A percentile compares a stretch with the other conserved stretches of the same genome.
These are phyloP conservation scores for Prorops nasuta DNA, from an alignment of 1,140 invertebrate species.

Conservation along the genomic window DNA sequence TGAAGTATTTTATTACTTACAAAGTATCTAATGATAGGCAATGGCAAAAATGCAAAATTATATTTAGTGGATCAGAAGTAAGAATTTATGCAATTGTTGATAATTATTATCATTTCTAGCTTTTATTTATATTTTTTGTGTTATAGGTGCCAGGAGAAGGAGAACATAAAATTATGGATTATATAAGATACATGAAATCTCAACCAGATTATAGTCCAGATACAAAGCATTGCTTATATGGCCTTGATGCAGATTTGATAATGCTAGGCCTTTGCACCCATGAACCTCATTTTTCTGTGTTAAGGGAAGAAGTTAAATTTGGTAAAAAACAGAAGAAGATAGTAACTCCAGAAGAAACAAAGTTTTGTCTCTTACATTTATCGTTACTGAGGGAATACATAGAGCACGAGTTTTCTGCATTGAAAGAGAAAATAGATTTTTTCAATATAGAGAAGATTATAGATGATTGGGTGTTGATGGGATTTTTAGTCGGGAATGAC, in stretches of 20 bases:
- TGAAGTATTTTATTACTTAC: slow-evolving; percentile 83
- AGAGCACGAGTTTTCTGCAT: slow-evolving; percentile 81
- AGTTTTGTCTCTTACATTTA: slow-evolving; percentile 89
- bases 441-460: slow-evolving; percentile 81
- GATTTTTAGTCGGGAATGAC: slow-evolving; percentile 95
- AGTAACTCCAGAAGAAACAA: slow-evolving; percentile 80
- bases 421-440: slow-evolving; percentile 68
- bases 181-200: slow-evolving; percentile 83
- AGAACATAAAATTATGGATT: slow-evolving; percentile 99
- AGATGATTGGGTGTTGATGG: slow-evolving; percentile 85
- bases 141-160: slow-evolving; percentile 96
- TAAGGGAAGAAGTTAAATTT: slow-evolving; percentile 88
- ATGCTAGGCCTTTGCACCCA: slow-evolving; percentile 92
- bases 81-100: slow-evolving; percentile 23
- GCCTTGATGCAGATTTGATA: slow-evolving; percentile 94
- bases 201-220: slow-evolving; percentile 82
- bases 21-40: slow-evolving; percentile 83
- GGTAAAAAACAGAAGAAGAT: slow-evolving; percentile 63
- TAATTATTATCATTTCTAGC: slow-evolving; percentile 5
- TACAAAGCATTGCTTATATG: slow-evolving; percentile 92
- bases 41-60: slow-evolving; percentile 80
- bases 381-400: slow-evolving; percentile 91
- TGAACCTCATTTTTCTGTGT: slow-evolving; percentile 89
- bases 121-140: slow-evolving; percentile 1
- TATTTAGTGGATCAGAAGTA: slow-evolving; percentile 83